phyloP scores from a whole-genome alignment of 1,140 invertebrate species.

The Portunus trituberculatus region DNA sequence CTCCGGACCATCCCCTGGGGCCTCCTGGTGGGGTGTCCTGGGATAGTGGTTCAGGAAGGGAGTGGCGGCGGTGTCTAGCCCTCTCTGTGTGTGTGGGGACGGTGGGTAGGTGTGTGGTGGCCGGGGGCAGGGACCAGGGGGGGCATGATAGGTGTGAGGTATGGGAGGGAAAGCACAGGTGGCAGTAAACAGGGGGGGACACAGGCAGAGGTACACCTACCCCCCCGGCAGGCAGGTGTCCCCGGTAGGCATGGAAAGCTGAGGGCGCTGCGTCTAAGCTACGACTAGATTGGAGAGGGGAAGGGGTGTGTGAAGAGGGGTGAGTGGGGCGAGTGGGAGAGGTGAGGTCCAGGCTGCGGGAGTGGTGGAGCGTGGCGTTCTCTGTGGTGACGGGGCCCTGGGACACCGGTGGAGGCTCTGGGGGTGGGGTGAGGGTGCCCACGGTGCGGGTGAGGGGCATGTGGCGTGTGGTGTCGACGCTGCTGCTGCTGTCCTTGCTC shows the following conservation, averaged over 20 bases:
- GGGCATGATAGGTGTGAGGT: neutral
- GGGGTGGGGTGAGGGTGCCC: neutral
- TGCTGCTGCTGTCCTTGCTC: slow-evolving; percentile 53
- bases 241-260: slow-evolving; percentile 17
- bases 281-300: slow-evolving; percentile 37
- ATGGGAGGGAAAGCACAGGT: neutral
- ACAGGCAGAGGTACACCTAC: neutral
- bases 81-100: neutral
- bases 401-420: neutral
- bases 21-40: neutral
- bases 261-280: slow-evolving; percentile 33
- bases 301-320: neutral
- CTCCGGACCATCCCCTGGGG: neutral
- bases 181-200: neutral
- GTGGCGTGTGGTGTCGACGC: slow-evolving; percentile 50
- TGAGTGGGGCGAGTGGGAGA: neutral
- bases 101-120: neutral
- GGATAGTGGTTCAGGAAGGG: slow-evolving; percentile 47
- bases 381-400: neutral
- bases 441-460: slow-evolving; percentile 18
- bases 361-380: slow-evolving; percentile 2
- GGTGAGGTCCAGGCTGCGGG: neutral
- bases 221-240: neutral
- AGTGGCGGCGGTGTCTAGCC: slow-evolving; percentile 17
- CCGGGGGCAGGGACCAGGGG: neutral